These are phyloP conservation scores for Spea hammondii DNA, from an alignment of 2,797 vertebrate species.

Conservation along the genomic window DNA sequence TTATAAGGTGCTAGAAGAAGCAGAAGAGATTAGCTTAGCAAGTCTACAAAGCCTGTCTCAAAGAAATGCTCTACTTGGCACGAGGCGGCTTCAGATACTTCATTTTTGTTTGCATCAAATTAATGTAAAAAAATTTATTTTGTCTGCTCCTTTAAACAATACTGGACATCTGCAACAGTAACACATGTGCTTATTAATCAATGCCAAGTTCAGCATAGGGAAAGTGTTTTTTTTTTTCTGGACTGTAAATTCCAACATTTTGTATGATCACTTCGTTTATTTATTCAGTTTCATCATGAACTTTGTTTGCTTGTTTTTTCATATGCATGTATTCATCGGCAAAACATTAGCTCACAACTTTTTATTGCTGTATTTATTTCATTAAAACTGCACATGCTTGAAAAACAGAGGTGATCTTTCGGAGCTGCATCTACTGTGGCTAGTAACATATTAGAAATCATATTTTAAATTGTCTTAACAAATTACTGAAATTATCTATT, in stretches of 20 bases:
- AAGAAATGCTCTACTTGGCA: too few relatives aligned
- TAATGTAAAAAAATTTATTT: too few relatives aligned
- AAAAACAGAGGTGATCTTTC: slow-evolving; percentile 10
- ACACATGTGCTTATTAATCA: slow-evolving; percentile 13
- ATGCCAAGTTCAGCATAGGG: neutral
- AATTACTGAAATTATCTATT: slow-evolving; percentile 36
- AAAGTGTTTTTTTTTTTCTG: neutral
- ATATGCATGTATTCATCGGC: neutral
- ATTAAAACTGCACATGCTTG: slow-evolving; percentile 34
- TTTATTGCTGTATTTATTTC: slow-evolving; percentile 49
- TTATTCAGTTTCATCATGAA: neutral
- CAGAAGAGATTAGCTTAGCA: too few relatives aligned
- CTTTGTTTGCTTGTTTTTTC: neutral
- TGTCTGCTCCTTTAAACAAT: slow-evolving; percentile 15
- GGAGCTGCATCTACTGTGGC: slow-evolving; percentile 25
- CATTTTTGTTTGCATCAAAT: too few relatives aligned
- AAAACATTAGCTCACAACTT: slow-evolving; percentile 53
- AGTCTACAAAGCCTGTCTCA: too few relatives aligned
- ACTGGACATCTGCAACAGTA: slow-evolving; percentile 34
- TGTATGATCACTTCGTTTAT: neutral
- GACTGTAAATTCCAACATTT: neutral
- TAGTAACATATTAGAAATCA: slow-evolving; percentile 38
- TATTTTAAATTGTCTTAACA: slow-evolving; percentile 46
- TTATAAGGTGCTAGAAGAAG: too few relatives aligned
- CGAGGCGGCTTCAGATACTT: too few relatives aligned